Evolutionary conservation across 1,140 invertebrate genomes (phyloP), one percentile per base, ranked within the genome.

Genomic region (Orchestia grillus): DNA sequence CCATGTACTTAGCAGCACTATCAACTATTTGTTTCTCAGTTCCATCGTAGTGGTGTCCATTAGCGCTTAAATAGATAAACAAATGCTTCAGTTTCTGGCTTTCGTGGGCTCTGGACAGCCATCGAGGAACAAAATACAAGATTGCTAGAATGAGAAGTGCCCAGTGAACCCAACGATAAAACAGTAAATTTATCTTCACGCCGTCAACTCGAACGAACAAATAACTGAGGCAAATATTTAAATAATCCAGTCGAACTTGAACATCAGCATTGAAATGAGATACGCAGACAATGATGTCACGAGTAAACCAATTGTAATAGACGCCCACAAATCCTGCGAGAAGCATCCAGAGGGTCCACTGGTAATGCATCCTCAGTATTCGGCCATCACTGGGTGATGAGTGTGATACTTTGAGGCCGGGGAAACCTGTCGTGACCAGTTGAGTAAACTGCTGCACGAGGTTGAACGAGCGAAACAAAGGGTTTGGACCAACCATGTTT

Each of bases 351-450:
- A 96, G 44, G 4, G 96, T 96, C 96, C 96, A 96, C 45, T 96
- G 96, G 87, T 96, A 96, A 87, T 96, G 96, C 96, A 96, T 96
- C 45, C 96, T 90, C 16, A 96, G 87, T 11, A 96, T 87, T 57
- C 47, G 91, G 53, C 96, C 87, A 47, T 96, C 96, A 44, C 77
- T 53, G 28, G 96, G 96, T 3, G 96, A 88, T 6, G 96, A 90
- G 42, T 87, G 87, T 53, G 87, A 53, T 11, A 91, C 44, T n/a
- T 57, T 41, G 23, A 41, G 28, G 36, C 47, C 44, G 47, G 87
- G 45, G 96, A 96, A 91, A 87, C 45, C 90, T 47, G 45, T 57
- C n/a, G 87, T 40, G n/a, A 96, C 96, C 11, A 87, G 87, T n/a
- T 87, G 44, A 19, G n/a, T 28, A 41, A 96, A 53, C 88, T 96